Conservation (phyloP, 2,888 invertebrate genomes). For the Nemapogon koenigi region DNA sequence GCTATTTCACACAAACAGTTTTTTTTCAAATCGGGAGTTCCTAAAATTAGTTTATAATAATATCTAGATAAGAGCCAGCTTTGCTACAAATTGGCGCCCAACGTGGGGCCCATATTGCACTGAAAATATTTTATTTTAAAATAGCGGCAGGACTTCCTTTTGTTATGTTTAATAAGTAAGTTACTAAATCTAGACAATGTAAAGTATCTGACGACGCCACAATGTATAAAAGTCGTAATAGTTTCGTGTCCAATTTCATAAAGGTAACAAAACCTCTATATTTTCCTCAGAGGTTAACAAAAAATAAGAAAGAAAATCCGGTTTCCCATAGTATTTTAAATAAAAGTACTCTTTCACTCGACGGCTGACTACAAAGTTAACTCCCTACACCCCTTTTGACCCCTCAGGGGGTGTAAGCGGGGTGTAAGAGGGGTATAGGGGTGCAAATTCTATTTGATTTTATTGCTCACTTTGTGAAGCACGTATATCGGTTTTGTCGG, state of each 20-base stretch:
- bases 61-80: too few relatives aligned
- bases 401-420: conserved; percentile 9
- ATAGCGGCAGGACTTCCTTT: too few relatives aligned
- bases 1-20: too few relatives aligned
- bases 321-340: neutral
- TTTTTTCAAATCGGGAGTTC: too few relatives aligned
- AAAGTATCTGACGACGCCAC: too few relatives aligned
- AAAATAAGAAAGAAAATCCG: neutral
- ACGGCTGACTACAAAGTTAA: conserved; percentile 9
- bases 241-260: neutral
- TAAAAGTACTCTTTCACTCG: conserved; percentile 5
- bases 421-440: conserved; percentile 8
- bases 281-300: neutral
- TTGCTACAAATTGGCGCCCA: too few relatives aligned
- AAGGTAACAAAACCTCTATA: neutral
- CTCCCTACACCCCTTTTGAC: conserved; percentile 14
- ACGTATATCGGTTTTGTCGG: too few relatives aligned
- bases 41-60: too few relatives aligned
- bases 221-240: neutral
- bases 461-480: conserved; percentile 26
- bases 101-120: too few relatives aligned
- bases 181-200: too few relatives aligned
- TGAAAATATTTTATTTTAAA: too few relatives aligned
- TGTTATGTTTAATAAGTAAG: too few relatives aligned
- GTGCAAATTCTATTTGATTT: conserved; percentile 32